Conservation (phyloP, 2,113 vertebrate species). For the Pterocles gutturalis region DNA sequence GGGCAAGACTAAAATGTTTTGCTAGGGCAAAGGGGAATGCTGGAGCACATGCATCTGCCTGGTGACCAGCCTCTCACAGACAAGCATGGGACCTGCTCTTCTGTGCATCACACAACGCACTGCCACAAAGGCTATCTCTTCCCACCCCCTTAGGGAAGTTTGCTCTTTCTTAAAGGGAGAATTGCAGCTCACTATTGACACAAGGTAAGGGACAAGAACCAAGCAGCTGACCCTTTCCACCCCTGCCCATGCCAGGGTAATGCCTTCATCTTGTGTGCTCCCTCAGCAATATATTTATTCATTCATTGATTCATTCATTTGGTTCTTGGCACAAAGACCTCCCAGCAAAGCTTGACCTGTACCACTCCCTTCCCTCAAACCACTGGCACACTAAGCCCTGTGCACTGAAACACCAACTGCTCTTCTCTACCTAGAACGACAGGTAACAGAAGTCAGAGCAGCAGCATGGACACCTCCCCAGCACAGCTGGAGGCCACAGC, state of each 20-base stretch:
- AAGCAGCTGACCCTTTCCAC: rapidly evolving
- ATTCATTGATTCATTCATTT: background rate
- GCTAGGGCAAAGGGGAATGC: background rate
- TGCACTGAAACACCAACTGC: background rate
- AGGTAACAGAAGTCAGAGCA: background rate
- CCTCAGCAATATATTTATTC: background rate
- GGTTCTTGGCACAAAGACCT: background rate
- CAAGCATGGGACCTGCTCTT: background rate
- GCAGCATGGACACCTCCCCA: rapidly evolving
- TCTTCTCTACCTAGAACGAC: background rate
- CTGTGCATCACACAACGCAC: background rate
- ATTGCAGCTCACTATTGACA: background rate
- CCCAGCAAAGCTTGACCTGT: background rate
- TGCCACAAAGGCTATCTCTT: background rate
- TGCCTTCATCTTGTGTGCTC: background rate
- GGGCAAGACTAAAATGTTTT: background rate
- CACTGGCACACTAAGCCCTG: rapidly evolving
- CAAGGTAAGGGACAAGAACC: background rate
- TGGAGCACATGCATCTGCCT: background rate
- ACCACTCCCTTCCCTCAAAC: background rate
- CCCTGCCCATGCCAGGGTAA: too few species aligned
- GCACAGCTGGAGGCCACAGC: background rate
- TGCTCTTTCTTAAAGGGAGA: background rate
- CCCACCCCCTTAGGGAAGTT: rapidly evolving
- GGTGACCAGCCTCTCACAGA: background rate